Conservation (phyloP, 2,888 invertebrate genomes). For the Lypha dubia region DNA sequence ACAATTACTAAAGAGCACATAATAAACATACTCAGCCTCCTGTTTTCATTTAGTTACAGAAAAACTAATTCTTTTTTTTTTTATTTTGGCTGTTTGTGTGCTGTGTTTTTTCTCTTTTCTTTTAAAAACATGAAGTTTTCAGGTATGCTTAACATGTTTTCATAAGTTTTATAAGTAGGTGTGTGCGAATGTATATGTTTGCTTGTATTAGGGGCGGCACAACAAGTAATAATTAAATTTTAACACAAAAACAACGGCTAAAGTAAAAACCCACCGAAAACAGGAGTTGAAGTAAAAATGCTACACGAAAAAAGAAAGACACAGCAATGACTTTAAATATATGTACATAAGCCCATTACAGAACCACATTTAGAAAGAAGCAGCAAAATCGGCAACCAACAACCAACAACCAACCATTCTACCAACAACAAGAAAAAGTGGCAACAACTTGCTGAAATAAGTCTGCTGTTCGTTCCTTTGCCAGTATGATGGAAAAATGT, state of each 20-base stretch:
- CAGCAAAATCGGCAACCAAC: neutral
- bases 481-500: constrained; percentile 21
- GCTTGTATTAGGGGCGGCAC: constrained; percentile 21
- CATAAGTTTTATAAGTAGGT: constrained; percentile 6
- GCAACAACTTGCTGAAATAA: constrained; percentile 26
- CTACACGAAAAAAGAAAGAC: neutral
- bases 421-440: constrained; percentile 15
- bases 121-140: constrained; percentile 27
- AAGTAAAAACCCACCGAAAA: constrained; percentile 29
- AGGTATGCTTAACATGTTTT: constrained; percentile 34
- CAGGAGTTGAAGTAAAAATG: constrained; percentile 9
- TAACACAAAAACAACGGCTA: constrained; percentile 55
- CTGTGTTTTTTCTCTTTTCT: constrained; percentile 17
- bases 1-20: constrained; percentile 68
- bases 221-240: constrained; percentile 71
- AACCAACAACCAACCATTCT: neutral
- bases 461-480: neutral
- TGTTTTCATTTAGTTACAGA: constrained; percentile 29
- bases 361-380: constrained; percentile 38
- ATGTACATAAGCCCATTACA: constrained; percentile 59
- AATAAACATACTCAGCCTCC: constrained; percentile 60
- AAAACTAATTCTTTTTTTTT: constrained; percentile 28
- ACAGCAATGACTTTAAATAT: constrained; percentile 50
- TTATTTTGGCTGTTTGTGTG: constrained; percentile 20
- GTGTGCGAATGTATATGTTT: neutral